phyloP scores from a whole-genome alignment of 2,113 vertebrate species.

The Gambusia holbrooki region DNA sequence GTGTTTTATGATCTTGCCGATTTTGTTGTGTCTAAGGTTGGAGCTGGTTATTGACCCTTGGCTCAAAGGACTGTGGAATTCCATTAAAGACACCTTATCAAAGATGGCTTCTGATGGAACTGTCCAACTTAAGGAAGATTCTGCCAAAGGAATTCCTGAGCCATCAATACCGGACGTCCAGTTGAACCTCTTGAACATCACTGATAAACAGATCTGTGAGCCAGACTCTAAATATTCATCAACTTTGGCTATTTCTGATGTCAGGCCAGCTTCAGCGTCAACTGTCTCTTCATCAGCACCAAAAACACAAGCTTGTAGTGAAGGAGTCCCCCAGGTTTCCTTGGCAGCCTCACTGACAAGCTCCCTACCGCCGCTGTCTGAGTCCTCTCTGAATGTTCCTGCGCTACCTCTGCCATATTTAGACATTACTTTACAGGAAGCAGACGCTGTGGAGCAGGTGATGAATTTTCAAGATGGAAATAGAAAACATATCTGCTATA shows the following conservation, averaged over 20 bases:
- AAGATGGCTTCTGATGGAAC: constrained; percentile 68
- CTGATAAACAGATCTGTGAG: constrained; percentile 56
- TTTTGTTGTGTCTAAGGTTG: constrained; percentile 78
- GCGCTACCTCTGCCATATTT: constrained; percentile 82
- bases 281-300: constrained; percentile 10
- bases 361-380: constrained; percentile 84
- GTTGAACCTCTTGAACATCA: constrained; percentile 79
- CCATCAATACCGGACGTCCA: constrained; percentile 59
- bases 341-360: constrained; percentile 77
- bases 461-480: neutral
- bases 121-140: neutral
- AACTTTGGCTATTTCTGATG: constrained; percentile 36
- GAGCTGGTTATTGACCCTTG: constrained; percentile 95
- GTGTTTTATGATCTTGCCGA: constrained; percentile 3
- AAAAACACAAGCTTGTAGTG: constrained; percentile 13
- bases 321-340: constrained; percentile 16
- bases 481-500: neutral
- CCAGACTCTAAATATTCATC: constrained; percentile 35
- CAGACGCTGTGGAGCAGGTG: constrained; percentile 71
- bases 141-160: neutral
- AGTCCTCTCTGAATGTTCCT: constrained; percentile 86
- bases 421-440: constrained; percentile 80
- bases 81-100: constrained; percentile 79
- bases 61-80: constrained; percentile 92
- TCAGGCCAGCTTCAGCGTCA: constrained; percentile 18